Evolutionary conservation across 2,888 invertebrate genomes (phyloP).

Genomic region (Agrochola litura): DNA sequence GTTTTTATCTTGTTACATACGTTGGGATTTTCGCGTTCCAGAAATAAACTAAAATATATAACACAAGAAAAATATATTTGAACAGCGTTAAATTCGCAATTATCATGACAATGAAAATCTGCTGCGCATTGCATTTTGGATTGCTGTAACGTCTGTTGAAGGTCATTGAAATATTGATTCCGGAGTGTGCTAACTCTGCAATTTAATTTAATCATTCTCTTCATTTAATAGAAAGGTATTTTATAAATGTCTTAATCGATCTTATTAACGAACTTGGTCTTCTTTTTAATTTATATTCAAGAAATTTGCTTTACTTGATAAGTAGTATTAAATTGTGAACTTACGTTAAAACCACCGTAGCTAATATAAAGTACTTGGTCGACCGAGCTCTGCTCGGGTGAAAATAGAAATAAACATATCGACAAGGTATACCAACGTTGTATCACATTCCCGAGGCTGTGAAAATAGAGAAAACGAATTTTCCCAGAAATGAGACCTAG

Average conservation of each 20-base stretch:
- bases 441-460: too few relatives aligned
- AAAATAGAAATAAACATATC: too few relatives aligned
- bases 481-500: too few relatives aligned
- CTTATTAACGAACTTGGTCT: background rate
- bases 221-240: background rate
- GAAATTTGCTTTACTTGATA: background rate
- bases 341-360: constrained; percentile 1
- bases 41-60: constrained; percentile 28
- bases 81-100: constrained; percentile 4
- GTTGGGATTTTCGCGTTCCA: constrained; percentile 14
- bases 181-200: background rate
- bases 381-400: too few relatives aligned
- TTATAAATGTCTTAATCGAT: background rate
- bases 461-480: too few relatives aligned
- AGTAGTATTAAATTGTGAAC: background rate
- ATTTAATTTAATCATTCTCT: constrained; percentile 8
- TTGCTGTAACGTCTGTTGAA: constrained; percentile 33
- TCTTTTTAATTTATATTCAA: background rate
- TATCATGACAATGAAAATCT: constrained; percentile 10
- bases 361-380: background rate
- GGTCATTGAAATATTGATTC: constrained; percentile 42
- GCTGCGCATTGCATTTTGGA: constrained; percentile 19
- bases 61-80: background rate
- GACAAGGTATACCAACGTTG: too few relatives aligned
- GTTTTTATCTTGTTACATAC: constrained; percentile 71